These are phyloP conservation scores for Acleris cristana DNA, from an alignment of 2,888 invertebrate genomes.

Conservation along the genomic window DNA sequence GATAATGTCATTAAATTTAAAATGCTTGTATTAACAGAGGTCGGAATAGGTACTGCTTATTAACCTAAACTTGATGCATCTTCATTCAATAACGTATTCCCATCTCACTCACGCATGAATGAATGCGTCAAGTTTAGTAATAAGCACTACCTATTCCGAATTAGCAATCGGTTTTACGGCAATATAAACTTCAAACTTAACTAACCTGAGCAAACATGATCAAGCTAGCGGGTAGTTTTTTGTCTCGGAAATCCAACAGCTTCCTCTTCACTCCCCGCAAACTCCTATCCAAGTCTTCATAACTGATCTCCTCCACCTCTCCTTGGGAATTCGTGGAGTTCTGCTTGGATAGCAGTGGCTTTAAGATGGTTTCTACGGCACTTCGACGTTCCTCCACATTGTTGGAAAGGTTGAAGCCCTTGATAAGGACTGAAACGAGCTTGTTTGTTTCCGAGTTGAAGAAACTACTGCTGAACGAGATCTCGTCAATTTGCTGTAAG, in stretches of 20 bases:
- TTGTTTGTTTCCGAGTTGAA: conserved; percentile 95
- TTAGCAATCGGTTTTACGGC: no score
- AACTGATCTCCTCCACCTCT: conserved; percentile 46
- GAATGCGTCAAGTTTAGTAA: no score
- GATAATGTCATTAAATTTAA: no score
- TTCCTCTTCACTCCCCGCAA: conserved; percentile 55
- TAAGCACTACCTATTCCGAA: no score
- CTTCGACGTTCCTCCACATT: conserved; percentile 84
- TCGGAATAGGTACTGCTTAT: no score
- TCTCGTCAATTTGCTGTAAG: conserved; percentile 91
- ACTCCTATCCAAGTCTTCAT: conserved; percentile 49
- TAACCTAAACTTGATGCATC: no score
- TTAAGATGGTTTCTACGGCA: conserved; percentile 75
- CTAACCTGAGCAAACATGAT: conserved; percentile 92
- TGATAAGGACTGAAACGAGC: conserved; percentile 91
- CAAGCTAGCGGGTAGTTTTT: conserved; percentile 90
- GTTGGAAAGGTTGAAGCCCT: conserved; percentile 91
- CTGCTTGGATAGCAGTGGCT: conserved; percentile 76
- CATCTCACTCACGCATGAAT: no score
- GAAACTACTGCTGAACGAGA: conserved; percentile 93
- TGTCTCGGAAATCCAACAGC: conserved; percentile 87
- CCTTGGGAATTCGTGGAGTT: conserved; percentile 60
- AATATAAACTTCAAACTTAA: background rate
- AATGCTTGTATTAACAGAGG: no score
- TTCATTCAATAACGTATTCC: no score